Conservation (phyloP, 2,888 invertebrate genomes). For the Archips xylosteana region DNA sequence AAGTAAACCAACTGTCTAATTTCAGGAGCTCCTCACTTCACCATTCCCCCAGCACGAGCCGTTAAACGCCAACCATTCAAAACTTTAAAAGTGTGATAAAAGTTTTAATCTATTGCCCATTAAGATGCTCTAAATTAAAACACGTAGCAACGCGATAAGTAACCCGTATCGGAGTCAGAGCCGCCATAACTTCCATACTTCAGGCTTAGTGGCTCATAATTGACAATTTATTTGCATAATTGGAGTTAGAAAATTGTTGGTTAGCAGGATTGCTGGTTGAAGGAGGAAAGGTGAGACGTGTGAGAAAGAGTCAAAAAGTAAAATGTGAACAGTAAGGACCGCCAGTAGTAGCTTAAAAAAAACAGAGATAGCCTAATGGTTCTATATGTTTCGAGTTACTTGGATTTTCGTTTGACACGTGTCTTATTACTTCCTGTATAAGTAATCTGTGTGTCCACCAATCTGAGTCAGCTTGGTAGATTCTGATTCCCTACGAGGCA, state of each 20-base stretch:
- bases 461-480: too few relatives aligned
- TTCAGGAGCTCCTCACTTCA: too few relatives aligned
- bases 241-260: slow-evolving; percentile 5
- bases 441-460: too few relatives aligned
- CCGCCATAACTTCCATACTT: slow-evolving; percentile 28
- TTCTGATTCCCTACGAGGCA: too few relatives aligned
- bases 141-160: slow-evolving; percentile 8
- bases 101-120: slow-evolving; percentile 16
- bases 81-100: background rate
- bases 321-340: background rate
- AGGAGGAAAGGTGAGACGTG: background rate
- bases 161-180: slow-evolving; percentile 25
- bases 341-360: too few relatives aligned
- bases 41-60: background rate
- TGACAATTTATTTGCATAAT: slow-evolving; percentile 56
- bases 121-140: slow-evolving; percentile 23
- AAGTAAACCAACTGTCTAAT: too few relatives aligned
- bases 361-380: too few relatives aligned
- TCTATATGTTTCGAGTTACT: too few relatives aligned
- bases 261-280: background rate
- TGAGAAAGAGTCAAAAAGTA: background rate
- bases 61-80: background rate
- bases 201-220: slow-evolving; percentile 44
- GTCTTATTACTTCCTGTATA: too few relatives aligned
- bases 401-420: too few relatives aligned